phyloP scores from a whole-genome alignment of 1,140 invertebrate genomes.

The Grapholita molesta region DNA sequence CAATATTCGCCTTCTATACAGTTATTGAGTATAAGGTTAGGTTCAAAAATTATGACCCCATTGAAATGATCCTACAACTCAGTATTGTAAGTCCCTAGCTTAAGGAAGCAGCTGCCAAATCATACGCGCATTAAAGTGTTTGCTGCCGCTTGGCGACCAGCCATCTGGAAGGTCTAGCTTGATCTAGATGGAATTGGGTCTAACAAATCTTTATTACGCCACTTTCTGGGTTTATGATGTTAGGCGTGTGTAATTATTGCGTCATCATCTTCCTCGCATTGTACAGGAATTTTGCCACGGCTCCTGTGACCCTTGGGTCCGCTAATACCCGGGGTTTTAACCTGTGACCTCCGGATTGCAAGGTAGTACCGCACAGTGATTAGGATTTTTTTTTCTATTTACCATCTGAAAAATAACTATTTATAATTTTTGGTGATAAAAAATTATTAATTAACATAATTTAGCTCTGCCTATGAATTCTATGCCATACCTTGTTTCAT shows the following conservation, averaged over 20 bases:
- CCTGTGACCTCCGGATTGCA: no score
- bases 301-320: no score
- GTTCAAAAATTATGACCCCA: neutral
- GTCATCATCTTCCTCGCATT: no score
- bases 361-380: no score
- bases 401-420: no score
- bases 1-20: neutral
- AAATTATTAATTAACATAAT: no score
- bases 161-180: neutral
- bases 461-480: no score
- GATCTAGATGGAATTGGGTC: neutral
- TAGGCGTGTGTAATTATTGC: neutral
- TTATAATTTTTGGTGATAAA: no score
- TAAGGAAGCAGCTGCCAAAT: slow-evolving; percentile 3
- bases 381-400: no score
- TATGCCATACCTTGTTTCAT: no score
- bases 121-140: neutral
- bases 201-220: neutral
- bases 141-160: neutral
- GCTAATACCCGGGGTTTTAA: no score
- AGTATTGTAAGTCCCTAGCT: neutral
- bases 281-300: neutral
- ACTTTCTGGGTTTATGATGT: neutral
- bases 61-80: neutral
- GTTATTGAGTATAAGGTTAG: neutral